phyloP scores from a whole-genome alignment of 2,888 invertebrate genomes.

The Synanthedon vespiformis region DNA sequence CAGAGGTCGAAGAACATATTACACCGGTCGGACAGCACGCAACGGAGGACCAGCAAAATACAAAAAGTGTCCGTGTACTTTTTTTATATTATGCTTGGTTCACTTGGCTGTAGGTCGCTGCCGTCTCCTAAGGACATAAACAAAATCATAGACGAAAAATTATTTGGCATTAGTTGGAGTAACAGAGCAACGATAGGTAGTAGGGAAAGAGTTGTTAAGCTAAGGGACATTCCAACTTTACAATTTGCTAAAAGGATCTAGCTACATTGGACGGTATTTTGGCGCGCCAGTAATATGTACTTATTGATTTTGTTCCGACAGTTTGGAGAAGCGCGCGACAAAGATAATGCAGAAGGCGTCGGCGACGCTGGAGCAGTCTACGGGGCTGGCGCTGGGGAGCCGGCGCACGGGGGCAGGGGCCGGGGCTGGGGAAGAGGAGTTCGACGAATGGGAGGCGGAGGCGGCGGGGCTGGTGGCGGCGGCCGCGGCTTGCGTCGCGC shows the following conservation, averaged over 20 bases:
- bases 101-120: no score
- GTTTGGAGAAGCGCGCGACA: constrained; percentile 84
- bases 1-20: constrained; percentile 79
- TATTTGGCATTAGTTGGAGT: no score
- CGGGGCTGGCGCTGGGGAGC: constrained; percentile 81
- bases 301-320: no score
- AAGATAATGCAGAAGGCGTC: constrained; percentile 86
- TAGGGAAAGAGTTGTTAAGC: no score
- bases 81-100: no score
- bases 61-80: constrained; percentile 78
- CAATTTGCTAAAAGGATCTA: no score
- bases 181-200: no score
- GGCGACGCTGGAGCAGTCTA: constrained; percentile 84
- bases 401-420: constrained; percentile 26
- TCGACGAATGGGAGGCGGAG: constrained; percentile 39
- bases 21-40: constrained; percentile 79
- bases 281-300: no score
- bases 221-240: no score
- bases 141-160: no score
- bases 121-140: no score
- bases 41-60: constrained; percentile 82
- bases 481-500: constrained; percentile 86
- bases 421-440: neutral
- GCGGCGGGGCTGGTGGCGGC: constrained; percentile 78
- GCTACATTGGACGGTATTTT: no score